phyloP scores from a whole-genome alignment of 2,113 vertebrate species.

The Sylvietta virens region DNA sequence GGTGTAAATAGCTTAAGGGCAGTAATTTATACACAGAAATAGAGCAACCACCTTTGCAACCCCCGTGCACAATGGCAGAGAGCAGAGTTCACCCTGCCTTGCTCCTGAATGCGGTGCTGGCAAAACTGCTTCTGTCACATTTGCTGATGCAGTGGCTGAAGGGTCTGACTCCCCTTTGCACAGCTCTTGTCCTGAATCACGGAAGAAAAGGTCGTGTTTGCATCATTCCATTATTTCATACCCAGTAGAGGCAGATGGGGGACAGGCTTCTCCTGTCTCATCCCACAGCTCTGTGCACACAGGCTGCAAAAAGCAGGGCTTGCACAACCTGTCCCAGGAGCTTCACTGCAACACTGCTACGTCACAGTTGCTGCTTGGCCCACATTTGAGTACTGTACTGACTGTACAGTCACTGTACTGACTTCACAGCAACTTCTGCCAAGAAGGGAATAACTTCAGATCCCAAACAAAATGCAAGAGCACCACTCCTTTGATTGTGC shows the following conservation, averaged over 20 bases:
- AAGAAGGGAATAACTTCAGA: not conserved
- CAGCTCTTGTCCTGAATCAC: not conserved
- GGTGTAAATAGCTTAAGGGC: not conserved
- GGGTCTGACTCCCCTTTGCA: not conserved
- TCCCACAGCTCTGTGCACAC: not conserved
- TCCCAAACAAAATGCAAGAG: not conserved
- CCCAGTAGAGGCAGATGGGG: too few species aligned
- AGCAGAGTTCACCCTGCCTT: not conserved
- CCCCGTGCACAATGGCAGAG: accelerated
- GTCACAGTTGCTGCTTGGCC: not conserved
- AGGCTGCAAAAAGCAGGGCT: not conserved
- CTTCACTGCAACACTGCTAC: not conserved
- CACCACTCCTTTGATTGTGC: not conserved
- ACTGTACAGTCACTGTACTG: not conserved
- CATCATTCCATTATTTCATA: not conserved
- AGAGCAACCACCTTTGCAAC: not conserved
- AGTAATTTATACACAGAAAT: not conserved
- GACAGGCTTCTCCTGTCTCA: not conserved
- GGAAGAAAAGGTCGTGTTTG: not conserved
- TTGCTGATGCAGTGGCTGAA: not conserved
- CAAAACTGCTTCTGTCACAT: not conserved
- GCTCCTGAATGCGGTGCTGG: not conserved
- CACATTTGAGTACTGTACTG: not conserved
- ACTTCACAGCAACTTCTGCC: not conserved
- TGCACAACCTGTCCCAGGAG: not conserved